Evolutionary conservation across 2,888 invertebrate genomes (phyloP).

Genomic region (Saturnia japonica): DNA sequence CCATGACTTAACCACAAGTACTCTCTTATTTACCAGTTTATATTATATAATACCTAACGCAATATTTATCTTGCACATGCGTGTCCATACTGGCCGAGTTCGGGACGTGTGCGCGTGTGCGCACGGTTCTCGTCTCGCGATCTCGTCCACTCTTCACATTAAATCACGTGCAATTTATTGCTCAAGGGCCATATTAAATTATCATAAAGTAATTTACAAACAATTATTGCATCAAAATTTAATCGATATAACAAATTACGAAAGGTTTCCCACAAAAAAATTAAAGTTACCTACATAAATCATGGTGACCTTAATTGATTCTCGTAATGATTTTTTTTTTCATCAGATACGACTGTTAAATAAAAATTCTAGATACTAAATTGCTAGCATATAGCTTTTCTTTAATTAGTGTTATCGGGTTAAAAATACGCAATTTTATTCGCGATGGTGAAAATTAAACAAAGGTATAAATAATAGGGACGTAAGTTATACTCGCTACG

Average conservation of each 20-base stretch:
- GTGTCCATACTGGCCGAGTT: constrained; percentile 6
- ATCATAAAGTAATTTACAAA: constrained; percentile 66
- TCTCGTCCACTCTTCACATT: constrained; percentile 47
- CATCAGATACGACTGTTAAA: not conserved
- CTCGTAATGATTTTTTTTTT: not conserved
- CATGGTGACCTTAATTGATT: not conserved
- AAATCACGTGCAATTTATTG: constrained; percentile 72
- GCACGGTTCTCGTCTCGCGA: constrained; percentile 36
- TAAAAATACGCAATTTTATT: not conserved
- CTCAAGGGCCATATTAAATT: constrained; percentile 62
- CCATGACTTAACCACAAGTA: not conserved
- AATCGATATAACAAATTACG: constrained; percentile 47
- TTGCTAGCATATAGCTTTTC: not conserved
- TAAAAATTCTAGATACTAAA: not conserved
- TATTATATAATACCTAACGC: not conserved
- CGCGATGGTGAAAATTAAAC: too few species aligned
- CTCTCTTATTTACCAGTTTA: not conserved
- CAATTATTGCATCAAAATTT: constrained; percentile 66
- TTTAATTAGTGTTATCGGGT: not conserved
- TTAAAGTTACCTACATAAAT: not conserved
- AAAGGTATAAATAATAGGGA: too few species aligned
- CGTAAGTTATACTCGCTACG: constrained; percentile 33
- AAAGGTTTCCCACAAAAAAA: constrained; percentile 8
- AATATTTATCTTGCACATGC: constrained; percentile 46
- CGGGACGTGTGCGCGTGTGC: constrained; percentile 38